phyloP scores from a whole-genome alignment of 2,797 vertebrate species.

The Spea hammondii region DNA sequence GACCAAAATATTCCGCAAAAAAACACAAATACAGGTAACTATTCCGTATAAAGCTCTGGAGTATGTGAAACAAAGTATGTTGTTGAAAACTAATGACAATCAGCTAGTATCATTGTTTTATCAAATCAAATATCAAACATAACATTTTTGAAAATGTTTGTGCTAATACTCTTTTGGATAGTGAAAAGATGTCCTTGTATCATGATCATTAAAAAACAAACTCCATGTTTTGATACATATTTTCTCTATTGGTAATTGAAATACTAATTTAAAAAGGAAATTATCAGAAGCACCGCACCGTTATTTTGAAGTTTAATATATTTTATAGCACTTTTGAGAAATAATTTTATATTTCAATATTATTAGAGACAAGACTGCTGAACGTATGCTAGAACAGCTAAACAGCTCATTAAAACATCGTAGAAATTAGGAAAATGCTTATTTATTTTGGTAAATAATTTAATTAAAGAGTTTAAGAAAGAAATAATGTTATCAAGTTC shows the following conservation, averaged over 20 bases:
- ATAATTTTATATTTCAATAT: no score
- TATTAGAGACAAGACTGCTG: no score
- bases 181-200: conserved; percentile 42
- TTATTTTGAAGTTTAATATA: no score
- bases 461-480: not conserved
- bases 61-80: conserved; percentile 8
- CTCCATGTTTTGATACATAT: conserved; percentile 20
- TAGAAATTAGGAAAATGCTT: no score
- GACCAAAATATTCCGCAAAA: conserved; percentile 75
- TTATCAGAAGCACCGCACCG: no score
- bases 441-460: not conserved
- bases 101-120: conserved; percentile 36
- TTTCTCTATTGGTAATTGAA: conserved; percentile 42
- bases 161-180: conserved; percentile 28
- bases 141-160: conserved; percentile 33
- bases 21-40: conserved; percentile 65
- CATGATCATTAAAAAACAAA: conserved; percentile 42
- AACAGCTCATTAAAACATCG: no score
- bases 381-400: no score
- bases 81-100: conserved; percentile 47
- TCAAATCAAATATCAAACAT: conserved; percentile 9
- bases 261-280: conserved; percentile 31
- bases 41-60: conserved; percentile 59
- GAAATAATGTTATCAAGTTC: not conserved
- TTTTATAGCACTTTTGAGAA: no score